Base-by-base conservation (phyloP, 2,888 invertebrate species). In the Adela reaumurella region DNA sequence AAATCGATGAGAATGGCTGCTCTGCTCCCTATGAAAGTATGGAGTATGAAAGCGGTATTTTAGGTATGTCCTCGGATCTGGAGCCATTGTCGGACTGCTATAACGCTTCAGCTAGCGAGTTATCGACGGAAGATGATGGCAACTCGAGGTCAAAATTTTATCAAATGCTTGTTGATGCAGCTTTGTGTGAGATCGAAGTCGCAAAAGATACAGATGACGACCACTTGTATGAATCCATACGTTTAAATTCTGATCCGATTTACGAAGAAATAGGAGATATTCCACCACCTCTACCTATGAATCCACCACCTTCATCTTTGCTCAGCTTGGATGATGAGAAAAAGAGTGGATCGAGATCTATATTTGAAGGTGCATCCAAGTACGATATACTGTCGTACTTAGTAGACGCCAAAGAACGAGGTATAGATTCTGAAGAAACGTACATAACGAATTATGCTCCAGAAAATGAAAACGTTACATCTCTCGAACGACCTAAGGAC, bases 341-440 rank as follows among this genome's bases (percentile, higher is more conserved):
- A 63, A 88, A 89, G 61, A 73, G 68, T 60, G 86, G 82, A 53
- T 84, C 83, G 46, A 81, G 84, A 55, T 88, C 88, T 46, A 88
- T 88, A 62, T 89, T 91, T 72, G 86, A 89, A 72, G 87, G 91
- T 47, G 90, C 90, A 51, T 91, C 92, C 14, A 93, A 93, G 65
- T 92, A 93, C 60, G 94, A 95, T 61, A 91, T 95, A 59, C 79
- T 95, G 47, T 92, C 90, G 52, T 94, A 94, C 62, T 78, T 95
- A 54, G 93, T 94, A 52, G 93, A 92, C 65, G 90, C 92, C 52
- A 90, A 90, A 71, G 89, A 89, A 67, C 79, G 88, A 54, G 88
- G 88, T 4, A 82, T 88, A 50, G 83, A 84, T 56, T 81, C 85
- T 50, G 88, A 88, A 70, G 88, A 88, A 62, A 79, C 82, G n/a